Evolutionary conservation across 2,888 invertebrate genomes (phyloP).

Genomic region (Drosophila villosipedis): DNA sequence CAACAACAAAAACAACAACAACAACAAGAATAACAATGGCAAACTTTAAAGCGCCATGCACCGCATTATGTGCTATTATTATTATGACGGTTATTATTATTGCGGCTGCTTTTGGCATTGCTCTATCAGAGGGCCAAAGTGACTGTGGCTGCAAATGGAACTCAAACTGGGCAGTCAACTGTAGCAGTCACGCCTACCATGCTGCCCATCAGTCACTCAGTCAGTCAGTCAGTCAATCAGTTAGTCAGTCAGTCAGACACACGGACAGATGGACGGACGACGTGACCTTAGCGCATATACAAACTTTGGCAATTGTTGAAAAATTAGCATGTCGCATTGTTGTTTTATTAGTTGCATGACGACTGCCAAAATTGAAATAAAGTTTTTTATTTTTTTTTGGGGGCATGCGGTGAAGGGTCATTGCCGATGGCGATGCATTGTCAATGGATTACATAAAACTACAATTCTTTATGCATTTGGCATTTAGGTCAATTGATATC

Average conservation of each 20-base stretch:
- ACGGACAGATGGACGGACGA: conserved; percentile 4
- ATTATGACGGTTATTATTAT: conserved; percentile 59
- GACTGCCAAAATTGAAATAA: conserved; percentile 44
- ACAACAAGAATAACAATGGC: conserved; percentile 41
- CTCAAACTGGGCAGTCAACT: conserved; percentile 59
- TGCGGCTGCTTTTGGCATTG: conserved; percentile 47
- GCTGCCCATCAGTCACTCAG: conserved; percentile 15
- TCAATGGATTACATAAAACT: conserved; percentile 19
- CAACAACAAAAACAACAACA: conserved; percentile 15
- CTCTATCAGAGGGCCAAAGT: conserved; percentile 19
- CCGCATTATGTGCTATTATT: conserved; percentile 56
- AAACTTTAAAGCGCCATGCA: conserved; percentile 22
- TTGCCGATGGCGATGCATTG: conserved; percentile 55
- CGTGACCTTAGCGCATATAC: conserved; percentile 75
- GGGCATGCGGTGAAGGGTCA: conserved; percentile 47
- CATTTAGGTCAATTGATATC: conserved; percentile 18
- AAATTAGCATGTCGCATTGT: conserved; percentile 67
- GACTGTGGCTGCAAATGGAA: conserved; percentile 12
- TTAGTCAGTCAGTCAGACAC: neutral
- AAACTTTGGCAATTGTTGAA: conserved; percentile 61
- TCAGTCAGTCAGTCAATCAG: neutral
- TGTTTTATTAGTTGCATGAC: conserved; percentile 42
- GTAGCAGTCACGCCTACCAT: conserved; percentile 57
- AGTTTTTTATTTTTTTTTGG: conserved; percentile 19
- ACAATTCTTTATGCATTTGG: neutral